phyloP scores from a whole-genome alignment of 2,113 vertebrate species.

The Siphamia tubifer region DNA sequence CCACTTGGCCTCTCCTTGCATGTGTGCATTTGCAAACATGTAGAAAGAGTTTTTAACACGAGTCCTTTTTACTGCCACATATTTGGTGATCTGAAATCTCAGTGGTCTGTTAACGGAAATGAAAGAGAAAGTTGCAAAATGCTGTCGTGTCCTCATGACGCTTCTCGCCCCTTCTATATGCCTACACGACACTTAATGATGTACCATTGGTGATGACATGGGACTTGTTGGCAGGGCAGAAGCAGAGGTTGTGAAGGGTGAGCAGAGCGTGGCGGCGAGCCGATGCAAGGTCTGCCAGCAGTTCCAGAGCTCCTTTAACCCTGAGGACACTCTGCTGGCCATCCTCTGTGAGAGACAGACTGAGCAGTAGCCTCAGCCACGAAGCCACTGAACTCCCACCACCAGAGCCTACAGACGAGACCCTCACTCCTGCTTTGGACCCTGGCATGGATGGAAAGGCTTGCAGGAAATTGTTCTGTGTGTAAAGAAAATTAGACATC shows the following conservation, averaged over 20 bases:
- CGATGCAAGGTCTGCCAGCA: conserved; percentile 85
- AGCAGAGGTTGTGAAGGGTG: conserved; percentile 74
- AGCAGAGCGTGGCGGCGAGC: conserved; percentile 74
- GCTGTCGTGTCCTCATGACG: no score
- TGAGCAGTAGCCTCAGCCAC: conserved; percentile 91
- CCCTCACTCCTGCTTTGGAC: conserved; percentile 79
- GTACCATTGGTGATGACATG: conserved; percentile 90
- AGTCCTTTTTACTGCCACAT: no score
- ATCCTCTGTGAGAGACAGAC: conserved; percentile 87
- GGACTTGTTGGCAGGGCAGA: conserved; percentile 84
- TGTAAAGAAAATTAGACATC: neutral
- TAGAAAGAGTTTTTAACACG: no score
- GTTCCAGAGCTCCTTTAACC: conserved; percentile 86
- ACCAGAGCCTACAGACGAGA: neutral
- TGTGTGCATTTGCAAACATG: no score
- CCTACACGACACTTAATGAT: no score
- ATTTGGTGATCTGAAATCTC: no score
- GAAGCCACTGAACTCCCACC: conserved; percentile 69
- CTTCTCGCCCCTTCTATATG: neutral
- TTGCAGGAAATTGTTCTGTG: conserved; percentile 94
- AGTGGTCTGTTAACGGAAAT: no score
- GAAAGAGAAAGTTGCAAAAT: no score
- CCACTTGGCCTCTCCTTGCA: conserved; percentile 2
- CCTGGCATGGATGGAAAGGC: conserved; percentile 84
- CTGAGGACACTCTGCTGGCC: conserved; percentile 91